These are phyloP conservation scores for Seriola quinqueradiata DNA, from an alignment of 2,113 vertebrate genomes.

Conservation along the genomic window DNA sequence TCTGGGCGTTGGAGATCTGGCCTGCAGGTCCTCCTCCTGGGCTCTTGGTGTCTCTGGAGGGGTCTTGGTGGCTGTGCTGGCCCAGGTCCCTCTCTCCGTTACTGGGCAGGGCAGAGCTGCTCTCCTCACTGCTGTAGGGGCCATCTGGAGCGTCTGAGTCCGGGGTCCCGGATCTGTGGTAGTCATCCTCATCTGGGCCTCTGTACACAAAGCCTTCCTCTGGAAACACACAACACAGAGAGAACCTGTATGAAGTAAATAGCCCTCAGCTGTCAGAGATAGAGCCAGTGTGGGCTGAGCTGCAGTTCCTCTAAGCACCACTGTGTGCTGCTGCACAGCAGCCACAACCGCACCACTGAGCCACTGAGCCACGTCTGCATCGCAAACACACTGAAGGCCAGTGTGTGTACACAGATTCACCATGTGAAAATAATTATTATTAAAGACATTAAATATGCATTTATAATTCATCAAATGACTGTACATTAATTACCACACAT, in stretches of 20 bases:
- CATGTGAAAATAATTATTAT: no score
- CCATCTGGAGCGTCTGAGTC: constrained; percentile 87
- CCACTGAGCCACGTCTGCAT: no score
- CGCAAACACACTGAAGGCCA: no score
- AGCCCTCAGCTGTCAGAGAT: neutral
- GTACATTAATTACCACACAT: neutral
- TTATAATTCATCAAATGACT: no score
- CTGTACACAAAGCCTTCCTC: constrained; percentile 86
- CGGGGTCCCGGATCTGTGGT: constrained; percentile 79
- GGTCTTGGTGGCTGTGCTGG: constrained; percentile 75
- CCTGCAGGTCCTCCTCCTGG: constrained; percentile 62
- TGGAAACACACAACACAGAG: constrained; percentile 50
- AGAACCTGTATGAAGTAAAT: neutral
- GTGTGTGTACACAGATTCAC: no score
- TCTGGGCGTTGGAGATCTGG: constrained; percentile 56
- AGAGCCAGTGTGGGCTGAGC: no score
- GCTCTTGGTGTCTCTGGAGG: constrained; percentile 75
- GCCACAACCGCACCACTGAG: no score
- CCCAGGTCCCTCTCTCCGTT: constrained; percentile 77
- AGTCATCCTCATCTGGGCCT: constrained; percentile 84
- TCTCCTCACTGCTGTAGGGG: constrained; percentile 87
- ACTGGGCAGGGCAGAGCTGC: constrained; percentile 78
- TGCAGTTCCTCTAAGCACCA: neutral
- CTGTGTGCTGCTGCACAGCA: neutral
- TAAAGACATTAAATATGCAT: no score